A percentile compares a stretch with the other conserved stretches of the same genome.
These are phyloP conservation scores for Pholis gunnellus DNA, from an alignment of 2,113 vertebrate species.

Conservation along the genomic window DNA sequence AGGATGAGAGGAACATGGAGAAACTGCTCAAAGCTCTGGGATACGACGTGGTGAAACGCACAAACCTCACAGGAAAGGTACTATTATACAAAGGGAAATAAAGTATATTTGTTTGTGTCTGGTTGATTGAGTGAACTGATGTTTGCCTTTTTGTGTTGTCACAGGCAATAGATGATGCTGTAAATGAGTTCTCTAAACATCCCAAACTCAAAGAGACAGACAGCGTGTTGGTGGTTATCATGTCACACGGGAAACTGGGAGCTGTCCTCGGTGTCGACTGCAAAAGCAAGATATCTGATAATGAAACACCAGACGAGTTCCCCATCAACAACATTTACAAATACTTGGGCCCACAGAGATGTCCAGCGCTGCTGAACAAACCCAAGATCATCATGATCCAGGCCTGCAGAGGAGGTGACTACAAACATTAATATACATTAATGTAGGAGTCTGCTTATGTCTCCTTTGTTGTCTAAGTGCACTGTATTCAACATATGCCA, in stretches of 20 bases:
- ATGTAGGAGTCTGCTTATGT: not conserved
- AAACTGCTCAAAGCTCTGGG: constrained; percentile 76
- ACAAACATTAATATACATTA: not conserved
- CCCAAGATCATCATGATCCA: constrained; percentile 92
- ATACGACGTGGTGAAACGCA: constrained; percentile 79
- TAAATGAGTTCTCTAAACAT: constrained; percentile 80
- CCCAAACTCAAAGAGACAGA: constrained; percentile 84
- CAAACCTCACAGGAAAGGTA: constrained; percentile 83
- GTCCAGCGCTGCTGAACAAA: constrained; percentile 83
- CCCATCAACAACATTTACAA: constrained; percentile 78
- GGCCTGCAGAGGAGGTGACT: constrained; percentile 88
- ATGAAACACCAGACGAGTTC: constrained; percentile 73
- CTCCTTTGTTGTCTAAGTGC: not conserved
- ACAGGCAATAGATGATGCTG: constrained; percentile 79
- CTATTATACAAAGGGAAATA: not conserved
- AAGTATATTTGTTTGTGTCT: not conserved
- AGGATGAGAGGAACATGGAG: constrained; percentile 79
- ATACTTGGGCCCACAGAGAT: constrained; percentile 80
- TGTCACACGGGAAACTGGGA: constrained; percentile 88
- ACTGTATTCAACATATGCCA: not conserved
- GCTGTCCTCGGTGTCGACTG: constrained; percentile 80
- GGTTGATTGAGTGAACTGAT: not conserved
- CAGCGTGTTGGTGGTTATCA: constrained; percentile 89
- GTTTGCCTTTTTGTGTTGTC: constrained; percentile 16
- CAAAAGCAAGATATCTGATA: not conserved